These are phyloP conservation scores for Corythaixoides concolor DNA, from an alignment of 2,113 vertebrate genomes.

Conservation along the genomic window DNA sequence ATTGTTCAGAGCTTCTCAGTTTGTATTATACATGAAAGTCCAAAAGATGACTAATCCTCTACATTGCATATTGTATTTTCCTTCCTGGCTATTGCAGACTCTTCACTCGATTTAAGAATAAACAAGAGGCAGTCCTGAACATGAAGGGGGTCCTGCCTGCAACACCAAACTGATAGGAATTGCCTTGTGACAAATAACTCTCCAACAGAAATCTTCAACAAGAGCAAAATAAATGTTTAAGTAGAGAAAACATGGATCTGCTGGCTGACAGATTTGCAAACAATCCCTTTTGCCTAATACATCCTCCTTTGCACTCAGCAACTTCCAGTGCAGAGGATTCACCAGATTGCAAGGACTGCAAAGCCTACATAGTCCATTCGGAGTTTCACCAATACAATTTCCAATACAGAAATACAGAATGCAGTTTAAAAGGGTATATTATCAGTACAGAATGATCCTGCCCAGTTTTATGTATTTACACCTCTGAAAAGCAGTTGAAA, in stretches of 20 bases:
- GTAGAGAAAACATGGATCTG: not conserved
- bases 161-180: not conserved
- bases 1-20: not conserved
- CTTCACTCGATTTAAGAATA: not conserved
- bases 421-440: not conserved
- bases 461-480: not conserved
- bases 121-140: not conserved
- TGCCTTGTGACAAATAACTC: not conserved
- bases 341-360: not conserved
- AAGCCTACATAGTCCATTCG: not conserved
- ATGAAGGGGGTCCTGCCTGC: accelerated
- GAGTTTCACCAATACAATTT: not conserved
- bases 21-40: not conserved
- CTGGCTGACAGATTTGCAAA: not conserved
- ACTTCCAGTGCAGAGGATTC: not conserved
- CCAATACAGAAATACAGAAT: not conserved
- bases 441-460: not conserved
- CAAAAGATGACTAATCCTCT: not conserved
- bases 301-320: not conserved
- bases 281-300: not conserved
- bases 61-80: not conserved
- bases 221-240: not conserved
- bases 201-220: not conserved
- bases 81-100: not conserved
- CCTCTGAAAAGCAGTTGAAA: not conserved